Evolutionary conservation across 2,113 vertebrate species (phyloP), one percentile per base, ranked within the genome.

Genomic region (Pseudolaguvia tuberculata): DNA sequence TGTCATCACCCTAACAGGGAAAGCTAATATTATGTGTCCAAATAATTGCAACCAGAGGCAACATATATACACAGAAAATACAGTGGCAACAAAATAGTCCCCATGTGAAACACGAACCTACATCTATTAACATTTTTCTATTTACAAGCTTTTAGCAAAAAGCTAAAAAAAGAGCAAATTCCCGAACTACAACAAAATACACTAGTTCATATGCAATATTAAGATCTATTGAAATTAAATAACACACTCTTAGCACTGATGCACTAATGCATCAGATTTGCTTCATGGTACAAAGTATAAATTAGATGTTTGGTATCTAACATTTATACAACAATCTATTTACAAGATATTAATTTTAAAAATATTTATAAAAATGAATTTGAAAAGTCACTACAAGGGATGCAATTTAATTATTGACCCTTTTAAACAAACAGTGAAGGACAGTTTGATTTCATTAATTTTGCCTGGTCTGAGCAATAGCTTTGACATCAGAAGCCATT

Each of bases 351-450:
- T 59, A 61, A 56, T 23, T 1, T 25, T 39, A 39, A 23, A 45
- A 21, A n/a, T n/a, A n/a, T n/a, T n/a, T 42, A 10, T 25, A 45
- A 15, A 58, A 56, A 47, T 50, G 20, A 68, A 3, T 4, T 35
- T 35, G 6, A 35, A 35, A 35, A 68, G 53, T 73, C 70, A 80
- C 61, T 77, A 45, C 71, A 70, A 27, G 57, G 45, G 55, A 70
- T 80, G 59, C 31, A 67, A 50, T 50, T 50, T 77, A 72, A 82
- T 82, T 80, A 81, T 79, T 53, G 77, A 80, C 57, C 68, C 51
- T 21, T 74, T 82, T 79, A 81, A 65, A 77, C 62, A 35, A 72
- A 77, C 58, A 35, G 62, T 65, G 27, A 67, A 73, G 55, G 56
- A 50, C 42, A 31, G 57, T 17, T 67, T 78, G 72, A 71, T 78